A percentile compares a stretch with the other conserved stretches of the same genome.
Conservation (phyloP, 2,888 invertebrate species). For the Sphaerophoria taeniata region DNA sequence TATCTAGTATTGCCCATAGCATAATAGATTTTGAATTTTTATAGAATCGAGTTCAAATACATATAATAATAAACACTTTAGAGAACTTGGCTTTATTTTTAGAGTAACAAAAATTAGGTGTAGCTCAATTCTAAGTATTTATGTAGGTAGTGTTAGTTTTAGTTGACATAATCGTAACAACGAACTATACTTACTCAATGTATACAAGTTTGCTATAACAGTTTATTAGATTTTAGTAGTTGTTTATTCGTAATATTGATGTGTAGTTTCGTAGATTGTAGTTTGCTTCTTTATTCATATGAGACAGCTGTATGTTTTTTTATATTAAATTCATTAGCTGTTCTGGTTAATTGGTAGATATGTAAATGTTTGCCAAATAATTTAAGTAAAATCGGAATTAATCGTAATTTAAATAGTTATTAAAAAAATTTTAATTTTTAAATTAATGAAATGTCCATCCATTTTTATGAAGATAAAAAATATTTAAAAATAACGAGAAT, state of each 20-base stretch:
- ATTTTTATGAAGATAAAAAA: conserved; percentile 64
- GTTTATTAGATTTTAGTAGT: neutral
- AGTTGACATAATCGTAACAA: conserved; percentile 12
- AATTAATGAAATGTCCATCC: conserved; percentile 66
- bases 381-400: conserved; percentile 9
- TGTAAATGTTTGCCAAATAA: conserved; percentile 7
- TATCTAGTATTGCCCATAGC: neutral
- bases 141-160: too few species aligned
- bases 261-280: conserved; percentile 1
- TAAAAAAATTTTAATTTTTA: conserved; percentile 18
- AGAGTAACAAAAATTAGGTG: neutral
- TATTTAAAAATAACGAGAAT: conserved; percentile 27
- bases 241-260: conserved; percentile 15
- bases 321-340: neutral
- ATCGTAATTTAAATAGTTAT: conserved; percentile 5
- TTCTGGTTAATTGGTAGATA: conserved; percentile 22
- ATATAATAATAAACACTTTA: neutral
- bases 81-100: neutral
- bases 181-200: conserved; percentile 5
- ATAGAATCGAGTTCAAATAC: neutral
- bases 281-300: conserved; percentile 16
- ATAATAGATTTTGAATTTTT: neutral
- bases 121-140: conserved; percentile 14
- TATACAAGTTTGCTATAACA: neutral
- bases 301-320: conserved; percentile 37